These are phyloP conservation scores for Oreotrochilus melanogaster DNA, from an alignment of 2,113 vertebrate genomes.

Conservation along the genomic window DNA sequence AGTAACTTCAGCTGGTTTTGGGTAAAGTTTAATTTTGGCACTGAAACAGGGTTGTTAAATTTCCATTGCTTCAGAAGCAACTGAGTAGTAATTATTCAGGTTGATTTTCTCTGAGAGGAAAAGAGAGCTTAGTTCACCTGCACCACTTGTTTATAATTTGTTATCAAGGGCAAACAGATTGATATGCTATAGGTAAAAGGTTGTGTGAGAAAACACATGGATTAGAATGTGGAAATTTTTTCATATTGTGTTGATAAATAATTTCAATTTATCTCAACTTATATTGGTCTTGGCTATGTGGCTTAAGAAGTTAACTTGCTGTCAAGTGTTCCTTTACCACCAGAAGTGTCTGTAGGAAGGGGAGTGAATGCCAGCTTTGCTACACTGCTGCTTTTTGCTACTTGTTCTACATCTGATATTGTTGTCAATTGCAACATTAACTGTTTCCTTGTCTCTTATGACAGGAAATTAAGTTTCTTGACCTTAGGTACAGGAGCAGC, in stretches of 20 bases:
- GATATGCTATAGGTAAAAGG: neutral
- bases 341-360: neutral
- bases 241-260: neutral
- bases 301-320: neutral
- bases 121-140: neutral
- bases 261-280: neutral
- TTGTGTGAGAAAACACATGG: accelerated
- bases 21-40: neutral
- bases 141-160: neutral
- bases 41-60: neutral
- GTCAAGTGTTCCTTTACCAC: neutral
- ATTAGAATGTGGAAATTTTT: neutral
- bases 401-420: neutral
- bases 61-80: neutral
- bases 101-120: neutral
- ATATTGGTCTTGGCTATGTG: neutral
- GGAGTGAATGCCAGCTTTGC: neutral
- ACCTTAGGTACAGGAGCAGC: neutral
- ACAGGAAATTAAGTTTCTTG: neutral
- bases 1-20: neutral
- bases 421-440: neutral
- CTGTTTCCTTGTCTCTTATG: neutral
- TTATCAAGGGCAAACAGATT: neutral
- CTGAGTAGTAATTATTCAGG: neutral
- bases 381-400: accelerated